phyloP scores from a whole-genome alignment of 2,113 vertebrate genomes.

The Clupea harengus region DNA sequence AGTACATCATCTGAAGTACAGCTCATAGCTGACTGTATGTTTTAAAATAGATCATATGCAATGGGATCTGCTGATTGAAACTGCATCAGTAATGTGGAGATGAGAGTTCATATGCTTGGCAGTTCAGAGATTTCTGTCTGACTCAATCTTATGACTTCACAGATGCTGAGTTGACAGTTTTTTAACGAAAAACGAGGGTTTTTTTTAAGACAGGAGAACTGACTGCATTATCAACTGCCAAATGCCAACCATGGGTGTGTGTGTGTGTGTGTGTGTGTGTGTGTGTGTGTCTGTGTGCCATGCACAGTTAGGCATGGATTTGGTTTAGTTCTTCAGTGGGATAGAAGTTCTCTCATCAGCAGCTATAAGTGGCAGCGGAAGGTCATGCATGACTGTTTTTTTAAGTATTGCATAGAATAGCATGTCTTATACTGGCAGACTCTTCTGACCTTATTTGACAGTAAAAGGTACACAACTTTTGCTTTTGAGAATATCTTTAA shows the following conservation, averaged over 20 bases:
- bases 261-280: not conserved
- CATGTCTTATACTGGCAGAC: too few species aligned
- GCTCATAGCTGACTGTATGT: not conserved
- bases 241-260: not conserved
- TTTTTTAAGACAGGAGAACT: too few species aligned
- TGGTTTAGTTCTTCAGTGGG: too few species aligned
- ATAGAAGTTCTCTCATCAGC: too few species aligned
- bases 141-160: slow-evolving; percentile 6
- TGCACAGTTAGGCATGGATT: too few species aligned
- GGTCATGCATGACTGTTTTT: too few species aligned
- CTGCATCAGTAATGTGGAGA: not conserved
- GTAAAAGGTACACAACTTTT: too few species aligned
- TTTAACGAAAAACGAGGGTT: not conserved
- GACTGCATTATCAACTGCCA: too few species aligned
- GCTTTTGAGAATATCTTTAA: too few species aligned
- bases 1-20: not conserved
- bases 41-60: not conserved
- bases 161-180: slow-evolving; percentile 15
- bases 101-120: slow-evolving; percentile 8
- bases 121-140: slow-evolving; percentile 14
- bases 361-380: too few species aligned
- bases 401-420: too few species aligned
- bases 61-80: not conserved
- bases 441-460: too few species aligned
- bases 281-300: not conserved